Percentiles rank a stretch among this genome's conserved stretches.
These are phyloP conservation scores for Notarius lentiginosus DNA, from an alignment of 2,113 vertebrate genomes.

Conservation along the genomic window DNA sequence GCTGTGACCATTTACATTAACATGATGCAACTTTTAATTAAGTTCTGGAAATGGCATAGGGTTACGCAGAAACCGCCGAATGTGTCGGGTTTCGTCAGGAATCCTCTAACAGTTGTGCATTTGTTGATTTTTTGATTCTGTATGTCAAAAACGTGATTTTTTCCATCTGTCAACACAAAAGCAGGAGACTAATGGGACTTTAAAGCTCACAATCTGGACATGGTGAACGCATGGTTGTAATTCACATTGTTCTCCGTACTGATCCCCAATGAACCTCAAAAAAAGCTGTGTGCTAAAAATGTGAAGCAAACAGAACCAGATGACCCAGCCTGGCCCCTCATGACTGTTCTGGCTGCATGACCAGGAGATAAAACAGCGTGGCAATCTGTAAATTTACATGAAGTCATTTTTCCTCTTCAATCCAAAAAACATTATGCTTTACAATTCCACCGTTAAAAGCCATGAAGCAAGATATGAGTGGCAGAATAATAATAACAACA, in stretches of 20 bases:
- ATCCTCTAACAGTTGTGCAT: background rate
- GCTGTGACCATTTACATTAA: background rate
- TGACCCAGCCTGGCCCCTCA: conserved; percentile 18
- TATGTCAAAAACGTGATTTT: conserved; percentile 28
- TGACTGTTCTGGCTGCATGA: conserved; percentile 33
- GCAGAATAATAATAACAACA: background rate
- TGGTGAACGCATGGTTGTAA: conserved; percentile 41
- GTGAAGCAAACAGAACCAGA: conserved; percentile 44
- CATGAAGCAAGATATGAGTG: background rate
- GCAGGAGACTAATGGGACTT: conserved; percentile 17
- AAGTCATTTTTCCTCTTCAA: conserved; percentile 30
- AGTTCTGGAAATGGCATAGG: background rate
- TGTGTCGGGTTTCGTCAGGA: background rate
- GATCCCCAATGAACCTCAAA: conserved; percentile 32
- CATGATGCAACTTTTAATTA: background rate
- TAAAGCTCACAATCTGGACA: conserved; percentile 38
- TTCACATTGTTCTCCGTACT: conserved; percentile 18
- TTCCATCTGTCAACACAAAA: conserved; percentile 39
- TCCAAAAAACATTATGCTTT: conserved; percentile 8
- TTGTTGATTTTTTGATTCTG: conserved; percentile 1
- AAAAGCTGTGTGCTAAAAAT: conserved; percentile 38
- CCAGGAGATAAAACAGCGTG: conserved; percentile 39
- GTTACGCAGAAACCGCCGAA: background rate
- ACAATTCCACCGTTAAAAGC: conserved; percentile 8
- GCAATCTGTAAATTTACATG: conserved; percentile 42